Percentiles rank a stretch among this genome's conserved stretches.
Conservation (phyloP, 2,113 vertebrate species). For the Rattus norvegicus region GRCr8 NC_086036.1:44453501-44454000, state of each 20-base stretch:
- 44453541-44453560: background rate
- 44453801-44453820: background rate
- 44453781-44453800: conserved; percentile 2
- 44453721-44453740: conserved; percentile 24
- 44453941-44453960: background rate
- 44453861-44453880: background rate
- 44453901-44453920: conserved; percentile 2
- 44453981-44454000: background rate
- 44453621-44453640: conserved; percentile 38
- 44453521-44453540: background rate
- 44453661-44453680: conserved; percentile 57
- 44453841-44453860: background rate
- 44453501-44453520: background rate
- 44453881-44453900: conserved; percentile 5
- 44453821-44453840: background rate
- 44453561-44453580: conserved; percentile 59
- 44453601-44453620: conserved; percentile 62
- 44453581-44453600: conserved; percentile 56
- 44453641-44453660: conserved; percentile 64
- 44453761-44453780: background rate
- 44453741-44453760: background rate
- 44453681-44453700: conserved; percentile 30
- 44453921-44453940: background rate
- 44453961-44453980: background rate
- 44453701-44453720: conserved; percentile 43